Evolutionary conservation across 2,113 vertebrate genomes (phyloP).

Genomic region (Lampris incognitus): DNA sequence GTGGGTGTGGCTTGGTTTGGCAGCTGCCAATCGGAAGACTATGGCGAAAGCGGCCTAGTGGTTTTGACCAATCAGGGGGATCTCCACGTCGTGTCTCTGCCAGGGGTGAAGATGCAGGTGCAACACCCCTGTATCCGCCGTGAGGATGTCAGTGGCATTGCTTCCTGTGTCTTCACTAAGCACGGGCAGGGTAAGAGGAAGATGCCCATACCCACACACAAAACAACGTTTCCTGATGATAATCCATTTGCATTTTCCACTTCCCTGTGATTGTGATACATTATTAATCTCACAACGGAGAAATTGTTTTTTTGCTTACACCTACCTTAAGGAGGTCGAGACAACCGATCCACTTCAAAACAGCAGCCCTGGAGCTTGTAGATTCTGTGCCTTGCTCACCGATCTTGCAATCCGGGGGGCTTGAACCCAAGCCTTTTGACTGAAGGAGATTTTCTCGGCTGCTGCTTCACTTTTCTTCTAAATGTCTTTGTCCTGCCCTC

Average conservation of each 20-base stretch:
- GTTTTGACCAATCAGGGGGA: constrained; percentile 96
- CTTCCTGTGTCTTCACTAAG: constrained; percentile 97
- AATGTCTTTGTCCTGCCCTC: background rate
- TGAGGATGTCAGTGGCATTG: constrained; percentile 96
- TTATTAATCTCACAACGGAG: no score
- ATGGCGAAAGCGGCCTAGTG: constrained; percentile 89
- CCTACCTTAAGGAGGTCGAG: no score
- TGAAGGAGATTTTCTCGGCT: background rate
- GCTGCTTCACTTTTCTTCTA: background rate
- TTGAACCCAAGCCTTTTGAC: no score
- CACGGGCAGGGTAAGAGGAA: constrained; percentile 89
- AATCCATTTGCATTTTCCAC: no score
- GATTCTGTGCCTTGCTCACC: no score
- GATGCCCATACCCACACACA: background rate
- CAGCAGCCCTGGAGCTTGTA: background rate
- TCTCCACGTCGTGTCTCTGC: constrained; percentile 92
- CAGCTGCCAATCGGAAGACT: constrained; percentile 88
- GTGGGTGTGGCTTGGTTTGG: constrained; percentile 89
- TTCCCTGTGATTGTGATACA: no score
- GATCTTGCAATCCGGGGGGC: no score
- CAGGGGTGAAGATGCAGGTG: constrained; percentile 92
- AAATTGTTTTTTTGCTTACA: no score
- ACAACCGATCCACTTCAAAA: no score
- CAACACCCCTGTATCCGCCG: constrained; percentile 93
- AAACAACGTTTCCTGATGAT: no score